These are phyloP conservation scores for Bufotes viridis DNA, from an alignment of 2,797 vertebrate species.

Conservation along the genomic window DNA sequence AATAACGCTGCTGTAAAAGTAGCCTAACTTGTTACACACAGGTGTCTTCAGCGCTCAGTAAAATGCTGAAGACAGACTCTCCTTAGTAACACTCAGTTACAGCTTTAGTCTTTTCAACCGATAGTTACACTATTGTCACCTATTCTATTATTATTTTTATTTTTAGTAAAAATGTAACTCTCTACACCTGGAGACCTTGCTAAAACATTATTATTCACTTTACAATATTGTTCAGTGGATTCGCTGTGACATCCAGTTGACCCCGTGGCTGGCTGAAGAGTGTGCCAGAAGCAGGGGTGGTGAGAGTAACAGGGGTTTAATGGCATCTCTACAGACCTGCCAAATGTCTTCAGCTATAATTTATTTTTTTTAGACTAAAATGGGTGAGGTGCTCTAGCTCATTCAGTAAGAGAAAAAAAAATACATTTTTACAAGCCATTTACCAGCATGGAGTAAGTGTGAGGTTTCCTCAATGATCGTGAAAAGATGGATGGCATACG, in stretches of 20 bases:
- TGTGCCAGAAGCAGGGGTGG: background rate
- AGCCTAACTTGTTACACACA: too few relatives aligned
- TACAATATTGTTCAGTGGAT: background rate
- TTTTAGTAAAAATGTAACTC: too few relatives aligned
- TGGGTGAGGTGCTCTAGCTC: background rate
- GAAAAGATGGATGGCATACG: slow-evolving; percentile 3
- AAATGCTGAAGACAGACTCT: too few relatives aligned
- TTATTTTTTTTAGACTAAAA: slow-evolving; percentile 17
- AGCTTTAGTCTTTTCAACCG: too few relatives aligned
- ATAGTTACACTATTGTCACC: too few relatives aligned
- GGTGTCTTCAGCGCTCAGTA: too few relatives aligned
- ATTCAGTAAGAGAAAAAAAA: background rate
- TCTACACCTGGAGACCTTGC: too few relatives aligned
- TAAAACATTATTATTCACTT: too few relatives aligned
- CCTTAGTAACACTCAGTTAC: too few relatives aligned
- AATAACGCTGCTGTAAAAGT: too few relatives aligned
- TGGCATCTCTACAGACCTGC: slow-evolving; percentile 26
- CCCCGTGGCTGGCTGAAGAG: slow-evolving; percentile 3
- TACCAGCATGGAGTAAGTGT: slow-evolving; percentile 6
- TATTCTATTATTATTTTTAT: too few relatives aligned
- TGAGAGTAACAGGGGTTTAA: background rate
- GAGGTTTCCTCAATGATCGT: background rate
- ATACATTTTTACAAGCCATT: background rate
- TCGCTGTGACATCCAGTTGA: background rate
- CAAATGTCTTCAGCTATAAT: slow-evolving; percentile 27